Base-by-base conservation (phyloP, 1,140 invertebrate species). In the Penaeus indicus region DNA sequence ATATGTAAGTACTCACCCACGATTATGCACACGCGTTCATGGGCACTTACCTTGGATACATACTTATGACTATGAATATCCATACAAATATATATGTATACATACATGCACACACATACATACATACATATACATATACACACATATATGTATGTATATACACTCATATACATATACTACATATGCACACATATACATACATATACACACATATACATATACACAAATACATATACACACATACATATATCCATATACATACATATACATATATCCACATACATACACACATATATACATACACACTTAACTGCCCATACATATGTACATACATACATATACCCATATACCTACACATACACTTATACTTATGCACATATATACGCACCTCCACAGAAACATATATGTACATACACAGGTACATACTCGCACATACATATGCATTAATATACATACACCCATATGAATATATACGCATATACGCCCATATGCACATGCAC, bases 71-170 rank as follows among this genome's bases (percentile, higher is more conserved):
- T n/a, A n/a, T n/a, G n/a, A n/a, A n/a, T n/a, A n/a, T n/a, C n/a
- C n/a, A n/a, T n/a, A n/a, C n/a, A n/a, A 64, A n/a, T 64, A 64
- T 64, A 16, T 64, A 16, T n/a, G 16, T 64, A 18, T 64, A 64
- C 63, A 64, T 64, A 64, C 16, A 64, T 18, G 16, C 16, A 18
- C 16, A 18, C 63, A n/a, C n/a, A 64, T 64, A 18, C n/a, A 18
- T 64, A n/a, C n/a, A n/a, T 64, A 64, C n/a, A n/a, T 64, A 64
- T 64, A n/a, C n/a, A 64, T 64, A 64, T 64, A n/a, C n/a, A 64
- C n/a, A 64, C n/a, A n/a, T 64, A 64, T 64, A 64, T 64, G 63
- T 64, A 64, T n/a, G n/a, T n/a, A n/a, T n/a, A n/a, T n/a, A n/a
- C n/a, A n/a, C n/a, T n/a, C n/a, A n/a, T n/a, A n/a, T n/a, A n/a